Conservation (phyloP, 2,797 vertebrate species). For the Myotis myotis region DNA sequence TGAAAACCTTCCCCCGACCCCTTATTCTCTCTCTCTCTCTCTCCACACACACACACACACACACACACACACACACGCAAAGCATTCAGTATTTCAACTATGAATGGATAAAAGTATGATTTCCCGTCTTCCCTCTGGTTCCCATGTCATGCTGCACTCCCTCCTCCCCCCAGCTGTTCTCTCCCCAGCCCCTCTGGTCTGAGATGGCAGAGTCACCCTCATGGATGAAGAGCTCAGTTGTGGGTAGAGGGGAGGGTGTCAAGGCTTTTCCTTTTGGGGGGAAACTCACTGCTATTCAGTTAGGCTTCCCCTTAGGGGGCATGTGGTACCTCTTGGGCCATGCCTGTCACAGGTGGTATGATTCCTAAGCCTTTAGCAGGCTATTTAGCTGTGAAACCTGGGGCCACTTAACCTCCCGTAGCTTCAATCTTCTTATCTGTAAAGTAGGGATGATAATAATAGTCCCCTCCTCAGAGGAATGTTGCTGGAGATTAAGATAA, state of each 20-base stretch:
- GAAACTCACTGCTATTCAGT: background rate
- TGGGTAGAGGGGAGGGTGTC: too few relatives aligned
- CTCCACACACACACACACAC: background rate
- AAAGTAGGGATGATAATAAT: background rate
- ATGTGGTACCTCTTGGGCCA: background rate
- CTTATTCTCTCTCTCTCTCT: background rate
- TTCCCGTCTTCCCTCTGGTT: background rate
- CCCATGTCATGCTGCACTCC: background rate
- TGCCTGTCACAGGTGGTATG: background rate
- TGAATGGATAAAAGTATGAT: background rate
- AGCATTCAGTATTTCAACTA: background rate
- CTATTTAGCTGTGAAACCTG: background rate
- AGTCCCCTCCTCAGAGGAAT: background rate
- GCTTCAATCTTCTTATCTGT: background rate
- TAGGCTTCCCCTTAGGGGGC: background rate
- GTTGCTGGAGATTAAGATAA: rapidly evolving
- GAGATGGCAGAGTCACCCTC: background rate
- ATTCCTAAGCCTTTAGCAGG: background rate
- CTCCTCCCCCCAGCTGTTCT: rapidly evolving
- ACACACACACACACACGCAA: background rate
- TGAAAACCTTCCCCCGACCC: background rate
- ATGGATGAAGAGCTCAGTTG: rapidly evolving
- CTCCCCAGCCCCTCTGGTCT: background rate
- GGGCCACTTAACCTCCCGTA: background rate
- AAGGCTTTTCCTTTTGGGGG: background rate